Base-by-base conservation (phyloP, 2,888 invertebrate genomes). In the Choristoneura rosaceana region DNA sequence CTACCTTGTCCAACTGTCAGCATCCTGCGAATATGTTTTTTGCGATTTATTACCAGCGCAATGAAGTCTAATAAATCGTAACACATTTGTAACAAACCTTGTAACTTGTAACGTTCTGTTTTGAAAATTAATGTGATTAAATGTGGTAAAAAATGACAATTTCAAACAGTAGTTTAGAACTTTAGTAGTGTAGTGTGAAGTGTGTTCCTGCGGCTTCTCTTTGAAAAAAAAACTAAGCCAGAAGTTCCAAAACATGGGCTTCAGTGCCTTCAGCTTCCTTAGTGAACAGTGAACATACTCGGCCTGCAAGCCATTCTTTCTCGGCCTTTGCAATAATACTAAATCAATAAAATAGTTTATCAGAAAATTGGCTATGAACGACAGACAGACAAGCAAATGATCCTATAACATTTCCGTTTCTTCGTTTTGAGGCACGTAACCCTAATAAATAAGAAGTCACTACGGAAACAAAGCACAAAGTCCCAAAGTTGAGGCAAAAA, bases 1-100 rank as follows among this genome's bases (percentile, higher is more conserved):
- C 63, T 47, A 61, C 68, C 63, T 68, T 73, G 71, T 63, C 71
- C 66, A 50, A 47, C 50, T 68, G 68, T 73, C 62, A 71, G 61
- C 70, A 52, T 52, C 55, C 45, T 50, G 63, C 50, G 25, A 67
- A 68, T 59, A 52, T 25, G 41, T 68, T 68, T 61, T 62, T 50
- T 58, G 55, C 62, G 47, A 63, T 68, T 71, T 68, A 68, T 68
- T 62, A 67, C 41, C 33, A 45, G 7, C 47, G 47, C 33, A 47
- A 66, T 45, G 71, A 61, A 43, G 34, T 58, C 25, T 62, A 58
- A 62, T 63, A 63, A 63, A 67, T 63, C 41, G 41, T 50, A 61
- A 15, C 41, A 43, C 9, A 50, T 65, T 47, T 64, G 25, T 25
- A 55, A 55, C 52, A 55, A 25, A 55, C 55, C 25, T 55, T 55